Base-by-base conservation (phyloP, 2,888 invertebrate species). In the Petrolisthes cinctipes region DNA sequence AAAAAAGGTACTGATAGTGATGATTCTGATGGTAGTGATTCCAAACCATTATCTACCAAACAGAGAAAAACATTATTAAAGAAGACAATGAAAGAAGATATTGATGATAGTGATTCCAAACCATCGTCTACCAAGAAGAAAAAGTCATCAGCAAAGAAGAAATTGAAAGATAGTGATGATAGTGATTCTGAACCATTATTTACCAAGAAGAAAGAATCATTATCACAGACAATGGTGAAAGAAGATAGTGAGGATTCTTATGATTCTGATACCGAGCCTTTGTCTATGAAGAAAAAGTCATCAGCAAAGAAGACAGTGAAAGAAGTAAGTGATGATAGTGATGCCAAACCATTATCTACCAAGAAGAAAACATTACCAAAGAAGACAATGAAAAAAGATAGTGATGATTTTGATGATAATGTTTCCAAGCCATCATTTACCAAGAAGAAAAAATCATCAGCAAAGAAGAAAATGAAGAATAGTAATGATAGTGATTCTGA, bases 1-100 rank as follows among this genome's bases (percentile, higher is more conserved):
- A 79, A 5, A n/a, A 4, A 37, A 37, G 37, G 37, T 37, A 6
- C n/a, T n/a, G n/a, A n/a, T n/a, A 56, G 56, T 5, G 53, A 53
- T 83, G 83, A 56, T n/a, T n/a, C n/a, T n/a, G n/a, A n/a, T n/a
- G n/a, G n/a, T 54, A 54, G 53, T 56, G 79, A 79, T 9, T n/a
- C 17, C 14, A 56, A 79, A 79, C 78, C 78, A 5, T 53, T 78
- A 54, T 20, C 53, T n/a, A 20, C 56, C n/a, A 56, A 79, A 4
- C 17, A 73, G 17, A 79, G 56, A n/a, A 54, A 79, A 3, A 53
- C 37, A 9, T 37, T 51, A 76, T 1, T 2, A 14, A 7, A 76
- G 0, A 14, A 71, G 23, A 5, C n/a, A 3, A 5, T 20, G 1
- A 5, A 23, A 20, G 37, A 37, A 1, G 53, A 76, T 37, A 54